phyloP scores from a whole-genome alignment of 1,140 invertebrate species.

The Pseudoatta argentina region DNA sequence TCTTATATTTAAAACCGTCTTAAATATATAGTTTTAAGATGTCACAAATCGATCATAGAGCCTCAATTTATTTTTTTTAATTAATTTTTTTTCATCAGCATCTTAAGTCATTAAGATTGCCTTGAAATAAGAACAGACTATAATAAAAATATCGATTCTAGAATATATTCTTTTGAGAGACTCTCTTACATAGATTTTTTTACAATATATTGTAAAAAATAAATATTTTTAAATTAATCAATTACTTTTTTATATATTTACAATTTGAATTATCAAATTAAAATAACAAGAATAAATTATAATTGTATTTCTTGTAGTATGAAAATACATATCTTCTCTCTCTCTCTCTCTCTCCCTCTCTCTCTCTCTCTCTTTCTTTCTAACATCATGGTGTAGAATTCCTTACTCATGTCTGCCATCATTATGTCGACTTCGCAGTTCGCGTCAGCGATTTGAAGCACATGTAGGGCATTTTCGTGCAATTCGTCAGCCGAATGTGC shows the following conservation, averaged over 20 bases:
- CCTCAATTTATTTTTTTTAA: no score
- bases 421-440: background rate
- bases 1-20: no score
- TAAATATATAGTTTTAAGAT: no score
- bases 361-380: no score
- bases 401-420: background rate
- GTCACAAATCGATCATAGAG: no score
- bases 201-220: no score
- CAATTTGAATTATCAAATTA: background rate
- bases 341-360: no score
- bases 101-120: no score
- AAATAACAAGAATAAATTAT: background rate
- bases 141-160: no score
- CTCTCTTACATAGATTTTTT: no score
- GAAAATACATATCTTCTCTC: background rate
- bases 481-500: constrained; percentile 5
- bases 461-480: background rate
- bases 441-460: constrained; percentile 7
- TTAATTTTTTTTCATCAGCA: no score
- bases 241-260: background rate
- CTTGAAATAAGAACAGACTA: no score
- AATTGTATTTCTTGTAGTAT: background rate
- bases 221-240: background rate
- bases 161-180: background rate
- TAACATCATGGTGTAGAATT: background rate